These are phyloP conservation scores for Neotoxoptera formosana DNA, from an alignment of 1,140 invertebrate genomes.

Conservation along the genomic window DNA sequence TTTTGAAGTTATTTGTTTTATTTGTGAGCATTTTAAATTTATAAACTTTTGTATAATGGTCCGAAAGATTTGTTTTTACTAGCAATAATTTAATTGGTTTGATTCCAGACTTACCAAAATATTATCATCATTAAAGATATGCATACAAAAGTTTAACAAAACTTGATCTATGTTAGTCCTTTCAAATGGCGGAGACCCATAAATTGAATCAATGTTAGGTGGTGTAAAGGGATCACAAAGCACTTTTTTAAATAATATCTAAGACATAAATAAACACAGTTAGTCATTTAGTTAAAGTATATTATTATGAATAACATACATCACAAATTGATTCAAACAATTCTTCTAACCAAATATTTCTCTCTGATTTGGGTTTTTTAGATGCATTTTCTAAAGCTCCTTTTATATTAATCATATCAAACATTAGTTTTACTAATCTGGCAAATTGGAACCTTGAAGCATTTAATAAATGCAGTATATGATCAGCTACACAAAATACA, in stretches of 20 bases:
- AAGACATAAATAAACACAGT: background rate
- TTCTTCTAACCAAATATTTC: background rate
- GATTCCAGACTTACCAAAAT: background rate
- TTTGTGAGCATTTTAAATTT: background rate
- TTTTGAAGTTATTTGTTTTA: background rate
- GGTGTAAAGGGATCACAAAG: background rate
- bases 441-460: background rate
- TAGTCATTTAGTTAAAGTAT: background rate
- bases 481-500: background rate
- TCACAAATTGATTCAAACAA: background rate
- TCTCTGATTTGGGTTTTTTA: background rate
- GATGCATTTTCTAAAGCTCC: background rate
- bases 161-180: background rate
- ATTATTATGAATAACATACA: background rate
- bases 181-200: conserved; percentile 32
- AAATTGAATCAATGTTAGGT: conserved; percentile 8
- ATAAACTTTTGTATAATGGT: background rate
- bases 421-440: background rate
- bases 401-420: conserved; percentile 5
- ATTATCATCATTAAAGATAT: background rate
- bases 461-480: background rate
- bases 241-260: background rate
- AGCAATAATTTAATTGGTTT: background rate
- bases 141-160: background rate
- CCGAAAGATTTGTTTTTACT: background rate